These are phyloP conservation scores for Ammodytes marinus DNA, from an alignment of 2,113 vertebrate genomes.

Conservation along the genomic window DNA sequence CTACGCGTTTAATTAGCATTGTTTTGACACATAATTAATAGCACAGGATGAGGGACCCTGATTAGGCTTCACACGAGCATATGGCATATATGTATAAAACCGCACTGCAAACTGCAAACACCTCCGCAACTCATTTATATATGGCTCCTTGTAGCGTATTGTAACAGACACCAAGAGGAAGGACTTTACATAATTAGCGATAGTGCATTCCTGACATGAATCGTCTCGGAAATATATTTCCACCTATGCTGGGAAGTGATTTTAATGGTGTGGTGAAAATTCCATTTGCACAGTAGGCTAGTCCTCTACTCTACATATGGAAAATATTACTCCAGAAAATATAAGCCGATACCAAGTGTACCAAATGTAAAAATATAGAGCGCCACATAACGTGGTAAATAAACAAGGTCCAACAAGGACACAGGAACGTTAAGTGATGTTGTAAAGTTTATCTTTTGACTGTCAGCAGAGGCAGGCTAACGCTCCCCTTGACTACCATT, in stretches of 20 bases:
- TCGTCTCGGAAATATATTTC: neutral
- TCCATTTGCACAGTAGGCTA: too few relatives aligned
- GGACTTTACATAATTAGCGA: neutral
- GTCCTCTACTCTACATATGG: too few relatives aligned
- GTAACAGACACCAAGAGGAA: neutral
- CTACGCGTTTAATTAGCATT: conserved; percentile 68
- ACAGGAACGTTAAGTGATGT: too few relatives aligned
- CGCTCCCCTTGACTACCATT: too few relatives aligned
- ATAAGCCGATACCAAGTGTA: too few relatives aligned
- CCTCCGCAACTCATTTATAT: neutral
- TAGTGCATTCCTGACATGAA: neutral
- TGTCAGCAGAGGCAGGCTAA: too few relatives aligned
- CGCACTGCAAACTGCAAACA: neutral
- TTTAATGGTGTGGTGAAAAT: too few relatives aligned
- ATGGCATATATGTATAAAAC: conserved; percentile 37
- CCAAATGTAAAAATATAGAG: too few relatives aligned
- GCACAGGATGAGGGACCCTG: conserved; percentile 57
- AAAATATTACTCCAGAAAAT: too few relatives aligned
- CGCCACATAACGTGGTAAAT: too few relatives aligned
- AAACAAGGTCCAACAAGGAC: too few relatives aligned
- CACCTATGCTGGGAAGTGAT: neutral
- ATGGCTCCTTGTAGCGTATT: neutral
- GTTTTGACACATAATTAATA: conserved; percentile 73
- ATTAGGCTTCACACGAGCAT: conserved; percentile 53
- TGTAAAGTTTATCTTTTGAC: too few relatives aligned